phyloP scores from a whole-genome alignment of 2,797 vertebrate genomes.

The Rousettus madagascariensis region DNA sequence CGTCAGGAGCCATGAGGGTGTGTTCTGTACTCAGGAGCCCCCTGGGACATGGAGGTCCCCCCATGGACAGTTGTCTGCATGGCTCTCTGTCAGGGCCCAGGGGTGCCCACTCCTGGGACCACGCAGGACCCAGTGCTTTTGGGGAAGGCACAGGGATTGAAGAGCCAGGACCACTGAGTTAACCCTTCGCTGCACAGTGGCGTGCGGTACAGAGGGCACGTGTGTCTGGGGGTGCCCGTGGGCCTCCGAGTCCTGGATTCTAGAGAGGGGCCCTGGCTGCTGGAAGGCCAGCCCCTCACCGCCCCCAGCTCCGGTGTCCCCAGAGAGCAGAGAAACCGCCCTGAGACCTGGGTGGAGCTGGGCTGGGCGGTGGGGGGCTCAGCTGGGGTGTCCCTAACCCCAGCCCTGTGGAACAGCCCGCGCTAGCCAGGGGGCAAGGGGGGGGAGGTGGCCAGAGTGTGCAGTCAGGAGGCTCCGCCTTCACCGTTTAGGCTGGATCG shows the following conservation, averaged over 20 bases:
- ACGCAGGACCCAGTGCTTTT: too few species aligned
- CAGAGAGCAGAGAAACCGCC: too few species aligned
- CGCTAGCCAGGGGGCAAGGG: rapidly evolving
- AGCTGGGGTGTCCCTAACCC: not conserved
- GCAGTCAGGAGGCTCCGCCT: not conserved
- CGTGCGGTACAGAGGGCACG: rapidly evolving
- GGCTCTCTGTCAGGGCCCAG: not conserved
- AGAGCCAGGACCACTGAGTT: rapidly evolving
- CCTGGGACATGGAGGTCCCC: not conserved
- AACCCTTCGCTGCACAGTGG: not conserved
- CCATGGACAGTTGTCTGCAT: rapidly evolving
- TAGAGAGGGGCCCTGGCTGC: not conserved
- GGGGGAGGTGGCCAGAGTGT: rapidly evolving
- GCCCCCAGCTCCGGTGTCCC: not conserved
- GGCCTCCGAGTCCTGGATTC: not conserved
- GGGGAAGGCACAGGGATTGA: not conserved
- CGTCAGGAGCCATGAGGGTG: not conserved
- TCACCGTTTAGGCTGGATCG: rapidly evolving
- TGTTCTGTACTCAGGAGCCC: not conserved
- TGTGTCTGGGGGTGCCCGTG: rapidly evolving
- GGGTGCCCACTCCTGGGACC: not conserved
- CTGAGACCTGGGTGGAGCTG: not conserved
- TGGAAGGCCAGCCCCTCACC: not conserved
- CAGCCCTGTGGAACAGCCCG: rapidly evolving
- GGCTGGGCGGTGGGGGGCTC: too few species aligned